Conservation (phyloP, 2,113 vertebrate species). For the Larimichthys polyactis region DNA sequence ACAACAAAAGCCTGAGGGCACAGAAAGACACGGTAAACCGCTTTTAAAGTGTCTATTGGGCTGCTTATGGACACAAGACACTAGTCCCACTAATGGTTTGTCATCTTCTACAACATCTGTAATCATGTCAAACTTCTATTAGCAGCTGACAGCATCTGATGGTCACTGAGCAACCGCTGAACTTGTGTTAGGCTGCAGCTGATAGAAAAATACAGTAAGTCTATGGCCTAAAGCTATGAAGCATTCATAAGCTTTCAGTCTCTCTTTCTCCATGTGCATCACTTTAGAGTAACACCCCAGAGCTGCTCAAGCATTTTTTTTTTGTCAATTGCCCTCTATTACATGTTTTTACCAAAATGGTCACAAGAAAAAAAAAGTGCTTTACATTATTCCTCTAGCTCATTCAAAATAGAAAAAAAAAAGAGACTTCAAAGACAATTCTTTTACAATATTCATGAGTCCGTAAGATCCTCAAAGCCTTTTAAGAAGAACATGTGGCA, state of each 20-base stretch:
- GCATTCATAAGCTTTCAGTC: slow-evolving; percentile 14
- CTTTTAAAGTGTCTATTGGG: slow-evolving; percentile 15
- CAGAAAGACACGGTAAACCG: slow-evolving; percentile 1
- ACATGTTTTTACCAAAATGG: slow-evolving; percentile 45
- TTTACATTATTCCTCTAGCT: slow-evolving; percentile 38
- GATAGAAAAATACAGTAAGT: slow-evolving; percentile 16
- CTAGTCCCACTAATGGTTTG: slow-evolving; percentile 39
- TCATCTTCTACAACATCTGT: slow-evolving; percentile 35
- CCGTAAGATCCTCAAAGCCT: slow-evolving; percentile 71
- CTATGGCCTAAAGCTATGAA: background rate
- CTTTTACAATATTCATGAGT: slow-evolving; percentile 73
- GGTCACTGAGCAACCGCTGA: slow-evolving; percentile 32
- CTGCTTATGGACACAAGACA: slow-evolving; percentile 34
- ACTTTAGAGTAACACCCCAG: slow-evolving; percentile 7
- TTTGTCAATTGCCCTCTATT: slow-evolving; percentile 51
- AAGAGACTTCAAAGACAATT: slow-evolving; percentile 60
- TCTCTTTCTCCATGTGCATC: slow-evolving; percentile 8
- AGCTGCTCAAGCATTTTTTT: background rate
- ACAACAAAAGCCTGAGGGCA: background rate
- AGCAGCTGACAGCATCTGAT: slow-evolving; percentile 19
- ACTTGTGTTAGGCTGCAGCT: slow-evolving; percentile 8
- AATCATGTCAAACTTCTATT: slow-evolving; percentile 41
- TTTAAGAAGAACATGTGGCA: slow-evolving; percentile 62
- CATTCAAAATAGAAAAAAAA: slow-evolving; percentile 34
- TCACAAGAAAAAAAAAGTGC: slow-evolving; percentile 4